These are phyloP conservation scores for Timema podura DNA, from an alignment of 2,888 invertebrate species.

Conservation along the genomic window DNA sequence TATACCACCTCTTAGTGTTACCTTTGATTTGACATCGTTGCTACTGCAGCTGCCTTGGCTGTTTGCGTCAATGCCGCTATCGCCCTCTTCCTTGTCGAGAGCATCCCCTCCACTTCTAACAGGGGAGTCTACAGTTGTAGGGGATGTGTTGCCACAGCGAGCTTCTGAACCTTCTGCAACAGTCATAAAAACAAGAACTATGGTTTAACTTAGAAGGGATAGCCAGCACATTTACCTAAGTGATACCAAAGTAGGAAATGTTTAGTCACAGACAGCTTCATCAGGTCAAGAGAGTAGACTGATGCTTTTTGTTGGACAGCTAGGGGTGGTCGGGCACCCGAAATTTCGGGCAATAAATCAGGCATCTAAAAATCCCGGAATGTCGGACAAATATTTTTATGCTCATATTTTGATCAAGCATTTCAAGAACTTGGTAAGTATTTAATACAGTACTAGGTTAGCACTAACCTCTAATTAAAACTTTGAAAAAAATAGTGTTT, in stretches of 20 bases:
- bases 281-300: no score
- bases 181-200: neutral
- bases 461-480: no score
- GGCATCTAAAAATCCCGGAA: no score
- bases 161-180: constrained; percentile 12
- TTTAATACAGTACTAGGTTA: no score
- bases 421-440: no score
- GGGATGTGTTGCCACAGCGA: constrained; percentile 32
- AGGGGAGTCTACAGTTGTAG: constrained; percentile 39
- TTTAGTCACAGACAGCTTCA: neutral
- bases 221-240: no score
- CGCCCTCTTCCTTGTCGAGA: constrained; percentile 76
- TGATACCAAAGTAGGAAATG: neutral
- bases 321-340: neutral
- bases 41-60: constrained; percentile 86
- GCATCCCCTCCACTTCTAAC: constrained; percentile 41
- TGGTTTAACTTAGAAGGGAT: no score
- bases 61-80: constrained; percentile 85
- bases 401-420: neutral
- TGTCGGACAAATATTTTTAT: neutral
- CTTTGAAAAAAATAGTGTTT: no score
- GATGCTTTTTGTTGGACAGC: neutral
- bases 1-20: neutral
- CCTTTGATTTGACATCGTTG: constrained; percentile 64
- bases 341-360: no score